Conservation (phyloP, 2,113 vertebrate species). For the Prolemur simus region DNA sequence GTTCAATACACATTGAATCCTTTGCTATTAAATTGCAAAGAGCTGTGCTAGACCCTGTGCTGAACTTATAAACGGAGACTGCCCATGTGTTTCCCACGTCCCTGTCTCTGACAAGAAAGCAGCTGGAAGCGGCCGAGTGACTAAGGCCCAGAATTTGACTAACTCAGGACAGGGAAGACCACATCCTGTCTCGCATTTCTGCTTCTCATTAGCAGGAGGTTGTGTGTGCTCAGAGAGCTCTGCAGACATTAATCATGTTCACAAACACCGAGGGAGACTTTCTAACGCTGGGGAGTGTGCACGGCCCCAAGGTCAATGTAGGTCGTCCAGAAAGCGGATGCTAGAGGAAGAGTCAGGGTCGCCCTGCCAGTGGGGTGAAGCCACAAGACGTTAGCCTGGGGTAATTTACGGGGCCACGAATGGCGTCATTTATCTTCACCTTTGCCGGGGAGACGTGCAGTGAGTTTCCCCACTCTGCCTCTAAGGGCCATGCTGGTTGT, state of each 20-base stretch:
- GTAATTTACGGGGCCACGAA: not conserved
- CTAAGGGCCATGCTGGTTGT: too few species aligned
- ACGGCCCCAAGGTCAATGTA: not conserved
- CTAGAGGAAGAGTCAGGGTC: not conserved
- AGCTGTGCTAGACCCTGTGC: not conserved
- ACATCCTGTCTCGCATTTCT: conserved; percentile 58
- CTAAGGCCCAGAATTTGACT: conserved; percentile 42
- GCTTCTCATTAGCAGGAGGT: conserved; percentile 30
- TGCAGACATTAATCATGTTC: not conserved
- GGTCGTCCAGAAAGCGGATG: not conserved
- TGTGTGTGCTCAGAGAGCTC: not conserved
- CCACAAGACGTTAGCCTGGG: accelerated
- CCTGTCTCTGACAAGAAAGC: not conserved
- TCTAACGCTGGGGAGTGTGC: accelerated
- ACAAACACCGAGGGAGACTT: not conserved
- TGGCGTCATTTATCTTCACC: accelerated
- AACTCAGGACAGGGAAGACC: not conserved
- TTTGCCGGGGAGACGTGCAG: not conserved
- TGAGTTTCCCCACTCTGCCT: not conserved
- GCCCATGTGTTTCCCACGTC: not conserved
- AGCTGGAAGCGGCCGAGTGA: conserved; percentile 7
- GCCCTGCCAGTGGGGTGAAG: not conserved
- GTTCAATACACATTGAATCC: not conserved
- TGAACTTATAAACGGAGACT: not conserved
- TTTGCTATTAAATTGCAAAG: not conserved